phyloP scores from a whole-genome alignment of 2,888 invertebrate species.

The Acanthococcus lagerstroemiae region DNA sequence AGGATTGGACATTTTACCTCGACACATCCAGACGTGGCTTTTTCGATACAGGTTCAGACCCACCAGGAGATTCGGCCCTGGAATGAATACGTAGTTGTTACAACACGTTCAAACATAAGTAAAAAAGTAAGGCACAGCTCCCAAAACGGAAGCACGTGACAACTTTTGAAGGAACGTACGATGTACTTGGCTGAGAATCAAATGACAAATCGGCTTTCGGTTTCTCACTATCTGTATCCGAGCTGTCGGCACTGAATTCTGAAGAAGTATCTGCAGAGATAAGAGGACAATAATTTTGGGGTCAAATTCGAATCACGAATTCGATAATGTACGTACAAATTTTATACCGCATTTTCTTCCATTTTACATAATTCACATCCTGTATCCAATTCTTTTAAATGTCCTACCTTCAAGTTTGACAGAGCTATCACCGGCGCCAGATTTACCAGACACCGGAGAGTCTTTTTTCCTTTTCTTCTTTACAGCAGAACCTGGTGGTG shows the following conservation, averaged over 20 bases:
- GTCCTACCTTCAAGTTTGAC: conserved; percentile 15
- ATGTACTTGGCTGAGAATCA: background rate
- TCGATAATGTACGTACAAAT: too few relatives aligned
- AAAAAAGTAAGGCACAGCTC: background rate
- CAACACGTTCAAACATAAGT: too few relatives aligned
- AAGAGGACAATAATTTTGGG: conserved; percentile 10
- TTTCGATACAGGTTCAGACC: conserved; percentile 43
- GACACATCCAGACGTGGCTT: conserved; percentile 44
- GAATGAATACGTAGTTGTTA: background rate
- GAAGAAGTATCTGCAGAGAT: conserved; percentile 52
- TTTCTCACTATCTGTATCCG: conserved; percentile 59
- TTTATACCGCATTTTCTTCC: background rate
- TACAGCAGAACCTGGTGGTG: conserved; percentile 42
- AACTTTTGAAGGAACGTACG: background rate
- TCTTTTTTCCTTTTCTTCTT: conserved; percentile 52
- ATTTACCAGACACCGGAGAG: conserved; percentile 39
- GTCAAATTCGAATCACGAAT: background rate
- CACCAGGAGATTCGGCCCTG: background rate
- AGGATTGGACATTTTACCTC: too few relatives aligned
- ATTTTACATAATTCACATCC: background rate
- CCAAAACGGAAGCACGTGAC: background rate
- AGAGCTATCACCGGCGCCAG: background rate
- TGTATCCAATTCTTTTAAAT: background rate
- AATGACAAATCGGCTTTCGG: conserved; percentile 43
- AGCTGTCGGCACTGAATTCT: conserved; percentile 60